Conservation (phyloP, 23 tunicate species). For the Phallusia fumigata region DNA sequence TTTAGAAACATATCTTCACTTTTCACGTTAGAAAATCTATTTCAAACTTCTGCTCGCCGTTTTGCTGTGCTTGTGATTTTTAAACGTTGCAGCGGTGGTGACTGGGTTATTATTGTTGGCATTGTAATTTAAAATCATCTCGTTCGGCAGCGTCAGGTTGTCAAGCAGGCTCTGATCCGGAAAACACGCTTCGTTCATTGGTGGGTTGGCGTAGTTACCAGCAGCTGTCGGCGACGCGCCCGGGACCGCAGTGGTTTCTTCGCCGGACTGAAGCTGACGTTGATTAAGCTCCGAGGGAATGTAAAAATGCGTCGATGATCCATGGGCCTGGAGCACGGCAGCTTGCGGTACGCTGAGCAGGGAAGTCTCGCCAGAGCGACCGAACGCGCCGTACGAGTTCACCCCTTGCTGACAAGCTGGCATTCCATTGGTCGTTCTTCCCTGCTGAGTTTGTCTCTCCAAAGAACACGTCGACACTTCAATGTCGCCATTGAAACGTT, state of each 20-base stretch:
- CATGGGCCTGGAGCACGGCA: neutral
- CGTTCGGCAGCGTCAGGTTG: neutral
- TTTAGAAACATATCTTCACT: too few relatives aligned
- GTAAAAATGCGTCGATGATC: neutral
- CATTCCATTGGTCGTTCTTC: neutral
- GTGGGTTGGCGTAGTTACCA: neutral
- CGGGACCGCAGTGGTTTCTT: neutral
- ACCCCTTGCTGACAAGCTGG: neutral
- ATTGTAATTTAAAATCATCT: neutral
- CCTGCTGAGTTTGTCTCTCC: neutral
- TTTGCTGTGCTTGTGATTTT: too few relatives aligned
- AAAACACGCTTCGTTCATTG: neutral
- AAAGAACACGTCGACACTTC: too few relatives aligned
- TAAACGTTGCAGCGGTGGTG: too few relatives aligned
- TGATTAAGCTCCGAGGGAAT: neutral
- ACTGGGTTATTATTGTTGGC: neutral
- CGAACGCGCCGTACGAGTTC: neutral
- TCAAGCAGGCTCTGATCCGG: neutral
- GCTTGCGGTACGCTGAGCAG: neutral
- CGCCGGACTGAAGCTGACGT: neutral
- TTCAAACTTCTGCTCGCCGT: too few relatives aligned
- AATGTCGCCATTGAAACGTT: too few relatives aligned
- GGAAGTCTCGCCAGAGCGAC: neutral
- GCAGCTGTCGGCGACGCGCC: neutral
- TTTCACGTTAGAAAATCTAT: too few relatives aligned